Conservation (phyloP, 2,888 invertebrate genomes). For the Zele albiditarsus region DNA sequence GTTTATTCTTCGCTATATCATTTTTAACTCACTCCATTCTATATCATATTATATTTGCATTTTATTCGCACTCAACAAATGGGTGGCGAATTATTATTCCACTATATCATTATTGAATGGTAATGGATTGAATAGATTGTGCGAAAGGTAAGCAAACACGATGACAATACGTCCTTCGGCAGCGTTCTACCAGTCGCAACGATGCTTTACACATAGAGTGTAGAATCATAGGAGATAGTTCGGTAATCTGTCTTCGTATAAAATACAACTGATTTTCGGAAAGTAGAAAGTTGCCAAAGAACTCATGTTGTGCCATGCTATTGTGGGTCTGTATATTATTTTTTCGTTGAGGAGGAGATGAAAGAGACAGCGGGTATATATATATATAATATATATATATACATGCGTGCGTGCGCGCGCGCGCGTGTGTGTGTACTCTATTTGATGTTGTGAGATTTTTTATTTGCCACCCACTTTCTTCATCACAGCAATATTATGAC, state of each 20-base stretch:
- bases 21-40: neutral
- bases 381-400: no score
- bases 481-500: constrained; percentile 45
- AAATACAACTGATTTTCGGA: constrained; percentile 48
- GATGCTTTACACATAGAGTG: constrained; percentile 54
- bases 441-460: constrained; percentile 24
- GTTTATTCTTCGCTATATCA: constrained; percentile 5
- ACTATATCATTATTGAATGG: neutral
- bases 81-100: constrained; percentile 19
- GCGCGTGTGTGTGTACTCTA: neutral
- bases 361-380: no score
- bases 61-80: neutral
- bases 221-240: constrained; percentile 55
- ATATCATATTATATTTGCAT: neutral
- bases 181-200: constrained; percentile 45
- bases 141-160: neutral
- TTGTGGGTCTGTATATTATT: neutral
- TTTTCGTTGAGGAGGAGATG: no score
- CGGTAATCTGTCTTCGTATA: constrained; percentile 54
- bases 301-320: constrained; percentile 15
- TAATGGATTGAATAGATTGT: neutral
- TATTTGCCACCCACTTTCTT: constrained; percentile 45
- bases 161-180: neutral
- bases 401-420: no score
- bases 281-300: constrained; percentile 39